Evolutionary conservation across 2,888 invertebrate genomes (phyloP), one percentile per base, ranked within the genome.

Genomic region (Macaria liturata): DNA sequence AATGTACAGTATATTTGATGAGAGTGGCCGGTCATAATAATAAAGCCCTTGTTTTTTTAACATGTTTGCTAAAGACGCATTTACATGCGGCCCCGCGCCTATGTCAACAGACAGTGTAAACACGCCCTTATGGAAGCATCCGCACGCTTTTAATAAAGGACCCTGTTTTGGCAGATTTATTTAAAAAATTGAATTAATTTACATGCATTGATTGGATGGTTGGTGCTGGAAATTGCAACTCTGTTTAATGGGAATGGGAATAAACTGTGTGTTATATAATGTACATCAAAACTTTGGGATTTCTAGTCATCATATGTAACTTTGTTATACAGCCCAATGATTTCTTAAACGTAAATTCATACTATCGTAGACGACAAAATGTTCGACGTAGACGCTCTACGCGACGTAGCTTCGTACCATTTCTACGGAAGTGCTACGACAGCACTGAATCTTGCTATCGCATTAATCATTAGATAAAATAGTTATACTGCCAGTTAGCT

Each of bases 21-120:
- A 70, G 68, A 67, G 57, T 68, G 66, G 68, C 66, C 70, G 75
- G 75, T 70, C 78, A 80, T 83, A 77, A 81, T 82, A 80, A 80
- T 76, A 79, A 70, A 69, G 74, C 91, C 91, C 89, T 85, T 91
- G 89, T 91, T 91, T 91, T 91, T 91, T 90, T 85, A 90, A 81
- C 80, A 64, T 91, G 88, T 90, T 91, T 90, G 83, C 84, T 75
- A 74, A 88, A 91, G 90, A 85, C 87, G 90, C 89, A 89, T 90
- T 86, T 84, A 86, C 87, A 88, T 84, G 84, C 78, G 75, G 79
- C 81, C 79, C 83, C 83, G 80, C 68, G 84, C 87, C 87, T 91
- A 83, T 75, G 78, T 81, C 86, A 91, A 90, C 88, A 90, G 67
- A 51, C 72, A 80, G 78, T 84, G 88, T 84, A 90, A 90, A 91